Conservation (phyloP, 2,113 vertebrate species). For the Probosciger aterrimus region DNA sequence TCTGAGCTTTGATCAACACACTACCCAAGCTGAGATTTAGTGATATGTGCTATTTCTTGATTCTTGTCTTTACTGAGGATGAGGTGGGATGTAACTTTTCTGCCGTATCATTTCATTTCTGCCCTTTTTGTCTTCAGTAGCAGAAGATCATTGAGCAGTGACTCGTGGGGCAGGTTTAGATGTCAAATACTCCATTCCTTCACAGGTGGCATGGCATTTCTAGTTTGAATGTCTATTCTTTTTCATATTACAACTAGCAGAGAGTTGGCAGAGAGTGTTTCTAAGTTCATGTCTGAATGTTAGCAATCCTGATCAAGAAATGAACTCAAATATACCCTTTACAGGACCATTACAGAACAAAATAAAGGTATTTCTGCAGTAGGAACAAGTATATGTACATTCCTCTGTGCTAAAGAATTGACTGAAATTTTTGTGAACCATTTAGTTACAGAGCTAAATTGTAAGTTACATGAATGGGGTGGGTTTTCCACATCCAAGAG, state of each 20-base stretch:
- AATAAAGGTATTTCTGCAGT: not conserved
- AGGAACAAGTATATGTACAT: accelerated
- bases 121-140: not conserved
- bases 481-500: not conserved
- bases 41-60: not conserved
- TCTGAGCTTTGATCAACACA: not conserved
- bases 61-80: not conserved
- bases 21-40: not conserved
- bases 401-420: not conserved
- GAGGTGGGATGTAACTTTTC: not conserved
- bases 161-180: not conserved
- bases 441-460: not conserved
- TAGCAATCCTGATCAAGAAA: not conserved
- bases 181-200: not conserved
- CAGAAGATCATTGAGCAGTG: not conserved
- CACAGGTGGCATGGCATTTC: not conserved
- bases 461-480: accelerated
- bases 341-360: not conserved
- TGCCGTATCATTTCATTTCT: not conserved
- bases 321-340: not conserved
- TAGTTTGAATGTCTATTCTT: not conserved
- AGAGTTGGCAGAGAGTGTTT: not conserved
- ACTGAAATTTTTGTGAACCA: not conserved
- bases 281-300: not conserved
- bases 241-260: not conserved